Evolutionary conservation across 2,797 vertebrate genomes (phyloP).

Genomic region (Dermochelys coriacea): DNA sequence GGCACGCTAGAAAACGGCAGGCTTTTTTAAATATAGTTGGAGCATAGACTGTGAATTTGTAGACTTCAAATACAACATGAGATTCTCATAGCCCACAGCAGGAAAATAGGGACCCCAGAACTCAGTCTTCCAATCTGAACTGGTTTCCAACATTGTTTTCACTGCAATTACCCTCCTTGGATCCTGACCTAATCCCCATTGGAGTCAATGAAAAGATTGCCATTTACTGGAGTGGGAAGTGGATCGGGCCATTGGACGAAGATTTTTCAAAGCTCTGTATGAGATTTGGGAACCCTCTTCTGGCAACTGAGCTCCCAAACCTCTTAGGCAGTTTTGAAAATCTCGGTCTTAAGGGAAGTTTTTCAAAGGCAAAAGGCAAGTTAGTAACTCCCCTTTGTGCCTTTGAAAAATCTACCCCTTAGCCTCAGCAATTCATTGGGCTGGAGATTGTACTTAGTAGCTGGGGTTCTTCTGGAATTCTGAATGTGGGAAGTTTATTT

Average conservation of each 20-base stretch:
- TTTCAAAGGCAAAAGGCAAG: too few species aligned
- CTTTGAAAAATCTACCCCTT: neutral
- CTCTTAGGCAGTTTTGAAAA: neutral
- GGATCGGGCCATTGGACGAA: too few species aligned
- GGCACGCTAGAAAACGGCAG: neutral
- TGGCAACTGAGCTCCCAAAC: neutral
- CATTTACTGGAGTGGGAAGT: neutral
- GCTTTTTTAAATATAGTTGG: neutral
- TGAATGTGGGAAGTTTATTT: too few species aligned
- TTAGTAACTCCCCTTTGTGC: neutral
- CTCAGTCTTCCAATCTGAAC: neutral
- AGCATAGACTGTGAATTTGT: neutral
- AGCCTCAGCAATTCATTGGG: neutral
- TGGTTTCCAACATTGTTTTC: neutral
- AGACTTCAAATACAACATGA: neutral
- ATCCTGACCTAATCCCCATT: neutral
- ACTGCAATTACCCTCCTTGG: neutral
- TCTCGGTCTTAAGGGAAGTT: neutral
- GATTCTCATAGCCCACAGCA: fast-evolving
- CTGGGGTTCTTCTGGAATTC: too few species aligned
- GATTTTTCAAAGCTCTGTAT: neutral
- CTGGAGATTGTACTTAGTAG: too few species aligned
- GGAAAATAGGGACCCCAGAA: neutral
- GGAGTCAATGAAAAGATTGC: neutral
- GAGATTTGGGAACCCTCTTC: neutral